phyloP scores from a whole-genome alignment of 2,113 vertebrate species.

The Podocnemis expansa region DNA sequence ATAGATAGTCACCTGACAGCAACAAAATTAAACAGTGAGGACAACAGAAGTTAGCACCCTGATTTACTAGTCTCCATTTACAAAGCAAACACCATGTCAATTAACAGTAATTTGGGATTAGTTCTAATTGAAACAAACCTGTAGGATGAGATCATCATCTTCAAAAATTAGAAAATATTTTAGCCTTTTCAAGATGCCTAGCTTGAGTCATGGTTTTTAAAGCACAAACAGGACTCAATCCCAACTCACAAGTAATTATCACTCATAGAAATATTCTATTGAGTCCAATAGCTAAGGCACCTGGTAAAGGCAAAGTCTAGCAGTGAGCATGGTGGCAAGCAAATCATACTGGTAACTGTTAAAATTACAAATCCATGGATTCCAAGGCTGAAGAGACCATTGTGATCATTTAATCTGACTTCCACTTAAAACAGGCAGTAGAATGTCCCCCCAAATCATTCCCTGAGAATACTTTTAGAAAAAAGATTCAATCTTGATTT shows the following conservation, averaged over 20 bases:
- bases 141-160: neutral
- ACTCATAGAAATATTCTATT: slow-evolving; percentile 30
- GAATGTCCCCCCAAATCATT: neutral
- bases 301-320: slow-evolving; percentile 8
- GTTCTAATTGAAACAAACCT: slow-evolving; percentile 27
- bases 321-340: neutral
- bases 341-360: neutral
- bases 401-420: neutral
- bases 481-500: neutral
- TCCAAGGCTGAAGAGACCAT: neutral
- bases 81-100: slow-evolving; percentile 49
- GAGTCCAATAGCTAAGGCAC: slow-evolving; percentile 32
- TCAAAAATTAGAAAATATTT: neutral
- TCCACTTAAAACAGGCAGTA: neutral
- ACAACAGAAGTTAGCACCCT: slow-evolving; percentile 44
- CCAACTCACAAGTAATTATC: rapidly evolving
- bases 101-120: slow-evolving; percentile 27
- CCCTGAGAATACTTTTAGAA: neutral
- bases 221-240: neutral
- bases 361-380: neutral
- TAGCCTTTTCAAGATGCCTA: neutral
- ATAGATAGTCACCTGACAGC: slow-evolving; percentile 45
- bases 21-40: neutral
- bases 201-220: neutral
- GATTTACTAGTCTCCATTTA: slow-evolving; percentile 47